Evolutionary conservation across 92 coral and sea anemone species (phyloP), one percentile per base, ranked within the genome.

Genomic region (Pocillopora grandis): DNA sequence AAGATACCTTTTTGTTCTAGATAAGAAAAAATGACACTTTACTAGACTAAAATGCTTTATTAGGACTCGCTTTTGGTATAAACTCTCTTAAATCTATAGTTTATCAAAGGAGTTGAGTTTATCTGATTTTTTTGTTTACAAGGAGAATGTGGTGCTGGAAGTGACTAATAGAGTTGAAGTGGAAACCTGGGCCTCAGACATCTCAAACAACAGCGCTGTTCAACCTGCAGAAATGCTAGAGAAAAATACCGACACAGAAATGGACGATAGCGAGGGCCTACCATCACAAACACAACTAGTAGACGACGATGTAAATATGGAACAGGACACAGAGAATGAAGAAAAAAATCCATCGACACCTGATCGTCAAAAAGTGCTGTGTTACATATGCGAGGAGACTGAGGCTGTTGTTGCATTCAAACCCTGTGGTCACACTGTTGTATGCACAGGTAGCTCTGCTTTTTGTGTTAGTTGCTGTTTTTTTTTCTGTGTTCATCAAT

Each of bases 401-500:
- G 89, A 76, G 37, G 87, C 94, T 21, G 86, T 80, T 12, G 86
- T 84, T 19, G 77, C 88, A 14, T 87, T 90, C 55, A 75, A 77
- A 49, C 93, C 91, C 16, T 90, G 93, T 76, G 91, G 91, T 11
- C 94, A 91, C 58, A 61, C 21, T 5, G 72, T 87, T n/a, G 56
- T 90, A 10, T 90, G 93, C 57, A 69, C 23, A 80, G 91, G 91
- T 88, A 67, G 33, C 7, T 57, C 12, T 42, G 52, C 52, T 42
- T 42, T 42, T 16, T 23, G 52, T 5, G 12, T 3, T 15, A 52
- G 49, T 10, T 3, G 52, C 12, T 55, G 20, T 59, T 15, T 3
- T 42, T 42, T 42, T 12, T 13, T 16, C 35, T 56, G n/a, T 76
- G 58, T 42, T 42, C 5, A 42, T 42, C 52, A 42, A 3, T 42